These are phyloP conservation scores for Brachionichthys hirsutus DNA, from an alignment of 2,113 vertebrate genomes.

Conservation along the genomic window DNA sequence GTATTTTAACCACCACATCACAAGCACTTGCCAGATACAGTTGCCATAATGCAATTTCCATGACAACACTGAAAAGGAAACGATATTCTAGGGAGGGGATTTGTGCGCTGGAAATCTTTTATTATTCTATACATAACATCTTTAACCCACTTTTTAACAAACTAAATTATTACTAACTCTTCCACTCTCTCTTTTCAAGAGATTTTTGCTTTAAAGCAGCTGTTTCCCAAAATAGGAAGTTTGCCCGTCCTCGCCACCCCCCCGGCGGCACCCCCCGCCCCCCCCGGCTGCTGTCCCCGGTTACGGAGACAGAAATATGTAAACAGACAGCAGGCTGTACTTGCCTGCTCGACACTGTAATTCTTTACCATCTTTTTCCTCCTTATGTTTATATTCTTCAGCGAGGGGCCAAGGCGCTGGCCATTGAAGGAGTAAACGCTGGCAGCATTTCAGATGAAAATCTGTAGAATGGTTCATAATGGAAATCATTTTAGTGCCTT, in stretches of 20 bases:
- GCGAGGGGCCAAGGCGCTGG: conserved; percentile 18
- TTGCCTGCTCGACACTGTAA: conserved; percentile 28
- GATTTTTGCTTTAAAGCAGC: conserved; percentile 58
- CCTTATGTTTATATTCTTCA: conserved; percentile 43
- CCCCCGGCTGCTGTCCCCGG: conserved; percentile 35
- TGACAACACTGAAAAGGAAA: background rate
- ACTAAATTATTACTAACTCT: conserved; percentile 13
- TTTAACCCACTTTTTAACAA: conserved; percentile 14
- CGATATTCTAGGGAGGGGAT: background rate
- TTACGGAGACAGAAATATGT: conserved; percentile 61
- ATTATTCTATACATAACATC: conserved; percentile 2
- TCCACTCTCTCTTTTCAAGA: conserved; percentile 24
- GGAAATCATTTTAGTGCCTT: no score
- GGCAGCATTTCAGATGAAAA: conserved; percentile 1
- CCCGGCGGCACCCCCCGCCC: conserved; percentile 29
- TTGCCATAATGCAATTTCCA: background rate
- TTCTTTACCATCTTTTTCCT: conserved; percentile 25
- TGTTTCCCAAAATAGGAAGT: conserved; percentile 70
- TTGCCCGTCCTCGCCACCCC: conserved; percentile 24
- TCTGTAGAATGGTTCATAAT: background rate
- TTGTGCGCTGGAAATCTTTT: conserved; percentile 8
- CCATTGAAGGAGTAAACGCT: conserved; percentile 10
- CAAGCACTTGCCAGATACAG: conserved; percentile 28
- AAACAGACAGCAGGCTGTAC: conserved; percentile 53
- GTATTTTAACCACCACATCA: conserved; percentile 5